Evolutionary conservation across 2,113 vertebrate genomes (phyloP).

Genomic region (Machaerirhynchus nigripectus): DNA sequence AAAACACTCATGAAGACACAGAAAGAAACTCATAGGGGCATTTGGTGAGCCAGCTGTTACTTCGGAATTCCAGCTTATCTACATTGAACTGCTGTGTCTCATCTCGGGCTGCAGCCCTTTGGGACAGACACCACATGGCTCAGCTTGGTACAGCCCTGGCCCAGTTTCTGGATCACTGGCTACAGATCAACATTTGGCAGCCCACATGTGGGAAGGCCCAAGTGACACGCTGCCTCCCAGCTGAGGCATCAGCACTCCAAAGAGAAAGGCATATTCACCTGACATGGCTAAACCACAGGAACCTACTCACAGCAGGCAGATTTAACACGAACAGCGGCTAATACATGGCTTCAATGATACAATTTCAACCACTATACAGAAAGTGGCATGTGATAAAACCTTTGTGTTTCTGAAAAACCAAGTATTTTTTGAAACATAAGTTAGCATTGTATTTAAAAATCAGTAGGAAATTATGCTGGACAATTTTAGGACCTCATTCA

Average conservation of each 20-base stretch:
- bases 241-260: background rate
- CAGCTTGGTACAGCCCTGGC: background rate
- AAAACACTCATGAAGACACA: background rate
- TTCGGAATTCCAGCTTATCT: background rate
- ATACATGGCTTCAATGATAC: accelerated
- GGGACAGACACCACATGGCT: background rate
- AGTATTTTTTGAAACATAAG: background rate
- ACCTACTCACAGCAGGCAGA: background rate
- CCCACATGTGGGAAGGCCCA: background rate
- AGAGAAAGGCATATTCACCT: background rate
- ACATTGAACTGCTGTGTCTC: accelerated
- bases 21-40: background rate
- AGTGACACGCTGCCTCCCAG: background rate
- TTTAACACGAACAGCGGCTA: background rate
- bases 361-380: background rate
- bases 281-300: background rate
- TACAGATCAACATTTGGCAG: accelerated
- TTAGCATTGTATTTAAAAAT: background rate
- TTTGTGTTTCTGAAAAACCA: background rate
- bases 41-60: background rate
- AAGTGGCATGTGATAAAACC: background rate
- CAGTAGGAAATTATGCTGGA: background rate
- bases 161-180: background rate
- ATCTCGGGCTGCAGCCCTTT: accelerated
- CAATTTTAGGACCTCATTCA: background rate